phyloP scores from a whole-genome alignment of 2,888 invertebrate species.

The Xestia ashworthii region DNA sequence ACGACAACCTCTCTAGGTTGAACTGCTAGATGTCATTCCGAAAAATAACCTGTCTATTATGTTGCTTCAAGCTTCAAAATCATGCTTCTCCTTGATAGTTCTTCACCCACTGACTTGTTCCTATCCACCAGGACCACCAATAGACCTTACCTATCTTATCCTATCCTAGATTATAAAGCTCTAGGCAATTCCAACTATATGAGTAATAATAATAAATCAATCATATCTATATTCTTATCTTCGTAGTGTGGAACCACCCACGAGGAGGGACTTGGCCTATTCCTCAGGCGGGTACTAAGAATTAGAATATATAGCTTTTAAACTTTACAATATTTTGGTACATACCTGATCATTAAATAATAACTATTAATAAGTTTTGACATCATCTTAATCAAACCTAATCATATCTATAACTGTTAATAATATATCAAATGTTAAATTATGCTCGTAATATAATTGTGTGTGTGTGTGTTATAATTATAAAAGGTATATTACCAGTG shows the following conservation, averaged over 20 bases:
- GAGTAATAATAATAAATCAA: slow-evolving; percentile 1
- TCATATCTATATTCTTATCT: slow-evolving; percentile 25
- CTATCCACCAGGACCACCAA: too few relatives aligned
- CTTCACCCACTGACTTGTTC: too few relatives aligned
- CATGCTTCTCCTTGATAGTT: too few relatives aligned
- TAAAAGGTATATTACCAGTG: background rate
- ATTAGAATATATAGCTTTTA: slow-evolving; percentile 9
- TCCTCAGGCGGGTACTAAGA: background rate
- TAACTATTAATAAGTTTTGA: slow-evolving; percentile 49
- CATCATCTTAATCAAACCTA: slow-evolving; percentile 35
- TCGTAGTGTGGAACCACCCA: slow-evolving; percentile 33
- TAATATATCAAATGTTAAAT: slow-evolving; percentile 44
- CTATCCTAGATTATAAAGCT: background rate
- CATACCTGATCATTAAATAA: background rate
- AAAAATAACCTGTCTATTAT: too few relatives aligned
- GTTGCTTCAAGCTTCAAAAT: too few relatives aligned
- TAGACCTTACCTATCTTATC: too few relatives aligned
- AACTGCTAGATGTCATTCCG: too few relatives aligned
- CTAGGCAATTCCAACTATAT: background rate
- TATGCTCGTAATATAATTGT: slow-evolving; percentile 2
- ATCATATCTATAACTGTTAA: slow-evolving; percentile 13
- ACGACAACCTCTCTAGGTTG: too few relatives aligned
- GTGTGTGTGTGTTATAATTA: background rate
- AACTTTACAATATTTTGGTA: slow-evolving; percentile 1
- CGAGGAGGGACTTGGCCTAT: background rate